Evolutionary conservation across 1,140 invertebrate species (phyloP).

Genomic region (Drosophila nannoptera): DNA sequence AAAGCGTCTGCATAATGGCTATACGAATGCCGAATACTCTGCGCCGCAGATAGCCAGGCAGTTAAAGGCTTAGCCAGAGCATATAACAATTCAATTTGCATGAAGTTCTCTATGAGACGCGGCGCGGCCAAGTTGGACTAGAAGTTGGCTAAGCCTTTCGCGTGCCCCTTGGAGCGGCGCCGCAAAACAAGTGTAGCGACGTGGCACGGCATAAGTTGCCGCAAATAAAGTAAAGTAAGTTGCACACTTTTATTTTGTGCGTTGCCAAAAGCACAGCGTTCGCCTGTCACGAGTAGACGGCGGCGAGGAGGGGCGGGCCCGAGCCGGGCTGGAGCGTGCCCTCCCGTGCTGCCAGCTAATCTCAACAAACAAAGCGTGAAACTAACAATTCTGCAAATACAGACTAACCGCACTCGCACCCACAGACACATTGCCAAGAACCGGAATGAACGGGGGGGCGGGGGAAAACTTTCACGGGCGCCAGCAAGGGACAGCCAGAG

Average conservation of each 20-base stretch:
- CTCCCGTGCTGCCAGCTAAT: constrained; percentile 63
- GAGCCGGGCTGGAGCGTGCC: constrained; percentile 7
- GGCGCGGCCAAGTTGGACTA: background rate
- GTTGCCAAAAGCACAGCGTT: constrained; percentile 39
- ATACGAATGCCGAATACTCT: constrained; percentile 12
- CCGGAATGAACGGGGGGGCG: constrained; percentile 8
- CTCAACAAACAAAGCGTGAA: constrained; percentile 77
- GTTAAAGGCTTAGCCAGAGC: no score
- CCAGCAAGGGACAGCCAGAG: background rate
- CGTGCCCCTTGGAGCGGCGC: constrained; percentile 24
- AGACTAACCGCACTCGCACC: constrained; percentile 63
- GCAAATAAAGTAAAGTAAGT: constrained; percentile 64
- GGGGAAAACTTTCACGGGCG: constrained; percentile 24
- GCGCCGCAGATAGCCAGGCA: no score
- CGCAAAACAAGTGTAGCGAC: constrained; percentile 45
- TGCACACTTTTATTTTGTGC: constrained; percentile 69
- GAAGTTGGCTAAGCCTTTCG: background rate
- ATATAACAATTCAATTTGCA: no score
- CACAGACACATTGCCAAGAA: constrained; percentile 21
- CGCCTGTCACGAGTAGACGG: constrained; percentile 20
- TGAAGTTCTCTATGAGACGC: background rate
- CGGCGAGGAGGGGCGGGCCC: background rate
- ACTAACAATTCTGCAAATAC: constrained; percentile 77
- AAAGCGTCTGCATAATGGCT: constrained; percentile 48
- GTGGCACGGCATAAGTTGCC: constrained; percentile 56